Conservation (phyloP, 2,797 vertebrate genomes). For the Onychomys leucogaster region DNA sequence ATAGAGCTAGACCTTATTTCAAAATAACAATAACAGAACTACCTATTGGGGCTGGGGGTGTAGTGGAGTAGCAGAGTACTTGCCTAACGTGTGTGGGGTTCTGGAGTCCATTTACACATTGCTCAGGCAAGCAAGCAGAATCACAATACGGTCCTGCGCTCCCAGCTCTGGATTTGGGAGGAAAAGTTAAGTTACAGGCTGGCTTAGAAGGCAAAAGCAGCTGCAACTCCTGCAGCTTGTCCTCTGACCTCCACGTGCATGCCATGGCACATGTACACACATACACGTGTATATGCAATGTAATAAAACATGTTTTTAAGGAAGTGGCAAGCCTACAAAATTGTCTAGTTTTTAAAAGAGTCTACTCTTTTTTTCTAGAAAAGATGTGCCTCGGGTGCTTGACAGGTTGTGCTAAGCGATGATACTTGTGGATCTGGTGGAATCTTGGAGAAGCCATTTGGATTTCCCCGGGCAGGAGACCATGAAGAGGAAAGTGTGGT, state of each 20-base stretch:
- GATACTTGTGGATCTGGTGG: conserved; percentile 16
- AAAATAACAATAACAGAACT: background rate
- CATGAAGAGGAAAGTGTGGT: background rate
- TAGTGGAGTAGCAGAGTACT: background rate
- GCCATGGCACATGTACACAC: background rate
- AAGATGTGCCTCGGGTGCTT: background rate
- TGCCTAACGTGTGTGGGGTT: background rate
- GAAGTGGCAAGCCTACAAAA: background rate
- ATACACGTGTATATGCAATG: background rate
- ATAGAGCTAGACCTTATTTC: background rate
- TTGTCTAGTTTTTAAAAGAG: conserved; percentile 46
- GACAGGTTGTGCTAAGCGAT: background rate
- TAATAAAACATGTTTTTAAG: background rate
- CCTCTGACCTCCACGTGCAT: background rate
- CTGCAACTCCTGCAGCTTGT: background rate
- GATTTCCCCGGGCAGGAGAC: background rate
- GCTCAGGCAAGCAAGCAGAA: background rate
- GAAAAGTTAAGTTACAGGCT: background rate
- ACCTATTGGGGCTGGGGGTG: background rate
- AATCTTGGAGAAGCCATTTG: conserved; percentile 8
- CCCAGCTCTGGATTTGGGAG: background rate
- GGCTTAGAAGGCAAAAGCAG: background rate
- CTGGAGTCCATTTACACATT: background rate
- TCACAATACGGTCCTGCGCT: background rate
- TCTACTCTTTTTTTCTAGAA: conserved; percentile 37